Conservation (phyloP, 2,113 vertebrate genomes). For the Urocitellus parryii region DNA sequence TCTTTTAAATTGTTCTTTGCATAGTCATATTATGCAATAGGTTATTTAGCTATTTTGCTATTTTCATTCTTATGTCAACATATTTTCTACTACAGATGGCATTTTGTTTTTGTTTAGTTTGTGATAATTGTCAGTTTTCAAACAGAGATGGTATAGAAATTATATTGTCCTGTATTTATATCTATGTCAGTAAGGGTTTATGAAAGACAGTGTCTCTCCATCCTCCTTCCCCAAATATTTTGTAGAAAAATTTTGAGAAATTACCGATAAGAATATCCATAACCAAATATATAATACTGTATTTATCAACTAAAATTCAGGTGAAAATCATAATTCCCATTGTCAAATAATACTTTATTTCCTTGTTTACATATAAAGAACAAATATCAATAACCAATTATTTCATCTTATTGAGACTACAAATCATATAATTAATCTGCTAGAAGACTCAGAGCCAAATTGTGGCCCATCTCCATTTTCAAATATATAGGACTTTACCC, state of each 20-base stretch:
- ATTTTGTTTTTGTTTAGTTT: constrained; percentile 9
- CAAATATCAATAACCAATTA: constrained; percentile 12
- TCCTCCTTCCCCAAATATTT: neutral
- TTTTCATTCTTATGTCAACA: constrained; percentile 28
- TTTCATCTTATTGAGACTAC: neutral
- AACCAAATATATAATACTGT: neutral
- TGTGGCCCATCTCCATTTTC: neutral
- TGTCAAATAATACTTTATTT: constrained; percentile 32
- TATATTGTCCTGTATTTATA: neutral
- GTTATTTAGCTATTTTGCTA: neutral
- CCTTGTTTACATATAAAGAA: neutral
- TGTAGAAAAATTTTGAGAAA: constrained; percentile 4
- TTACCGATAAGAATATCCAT: neutral
- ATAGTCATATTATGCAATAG: neutral
- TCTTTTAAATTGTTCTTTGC: neutral
- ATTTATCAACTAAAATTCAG: constrained; percentile 40
- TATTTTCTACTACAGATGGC: neutral
- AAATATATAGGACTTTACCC: neutral
- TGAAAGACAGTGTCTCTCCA: neutral
- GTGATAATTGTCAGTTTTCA: neutral
- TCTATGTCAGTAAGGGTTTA: neutral
- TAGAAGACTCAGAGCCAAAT: neutral
- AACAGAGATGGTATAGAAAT: neutral
- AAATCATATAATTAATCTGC: neutral
- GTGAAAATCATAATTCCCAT: constrained; percentile 25